These are phyloP conservation scores for Spatulosminthurus flaviceps DNA, from an alignment of 2,888 invertebrate species.

Conservation along the genomic window DNA sequence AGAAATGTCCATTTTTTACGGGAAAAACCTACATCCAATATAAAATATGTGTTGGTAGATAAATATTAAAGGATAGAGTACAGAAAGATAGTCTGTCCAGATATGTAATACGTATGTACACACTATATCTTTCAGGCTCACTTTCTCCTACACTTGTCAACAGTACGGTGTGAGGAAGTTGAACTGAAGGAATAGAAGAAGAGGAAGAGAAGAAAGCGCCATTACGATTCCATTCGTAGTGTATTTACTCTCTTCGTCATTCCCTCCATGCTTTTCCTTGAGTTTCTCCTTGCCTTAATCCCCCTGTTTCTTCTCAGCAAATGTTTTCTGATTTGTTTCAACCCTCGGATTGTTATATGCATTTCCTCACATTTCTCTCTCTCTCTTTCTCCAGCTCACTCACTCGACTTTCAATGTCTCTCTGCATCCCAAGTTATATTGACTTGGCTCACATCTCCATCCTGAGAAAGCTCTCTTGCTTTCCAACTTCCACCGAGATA, in stretches of 20 bases:
- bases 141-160: slow-evolving; percentile 24
- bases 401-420: background rate
- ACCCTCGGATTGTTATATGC: slow-evolving; percentile 15
- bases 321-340: slow-evolving; percentile 44
- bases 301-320: slow-evolving; percentile 42
- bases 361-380: background rate
- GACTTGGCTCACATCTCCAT: slow-evolving; percentile 4
- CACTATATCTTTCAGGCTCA: too few species aligned
- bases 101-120: too few species aligned
- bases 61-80: too few species aligned
- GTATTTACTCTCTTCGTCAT: slow-evolving; percentile 37
- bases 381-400: too few species aligned
- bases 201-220: slow-evolving; percentile 28
- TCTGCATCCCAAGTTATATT: background rate
- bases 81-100: too few species aligned
- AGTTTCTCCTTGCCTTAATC: slow-evolving; percentile 38
- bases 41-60: too few species aligned
- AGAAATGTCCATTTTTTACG: too few species aligned
- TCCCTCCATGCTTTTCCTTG: slow-evolving; percentile 23
- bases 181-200: background rate
- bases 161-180: background rate
- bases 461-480: background rate
- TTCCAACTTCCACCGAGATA: background rate
- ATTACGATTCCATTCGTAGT: slow-evolving; percentile 23
- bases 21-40: too few species aligned